Percentiles rank a stretch among this genome's conserved stretches.
phyloP scores from a whole-genome alignment of 2,113 vertebrate species.

The Mola mola region DNA sequence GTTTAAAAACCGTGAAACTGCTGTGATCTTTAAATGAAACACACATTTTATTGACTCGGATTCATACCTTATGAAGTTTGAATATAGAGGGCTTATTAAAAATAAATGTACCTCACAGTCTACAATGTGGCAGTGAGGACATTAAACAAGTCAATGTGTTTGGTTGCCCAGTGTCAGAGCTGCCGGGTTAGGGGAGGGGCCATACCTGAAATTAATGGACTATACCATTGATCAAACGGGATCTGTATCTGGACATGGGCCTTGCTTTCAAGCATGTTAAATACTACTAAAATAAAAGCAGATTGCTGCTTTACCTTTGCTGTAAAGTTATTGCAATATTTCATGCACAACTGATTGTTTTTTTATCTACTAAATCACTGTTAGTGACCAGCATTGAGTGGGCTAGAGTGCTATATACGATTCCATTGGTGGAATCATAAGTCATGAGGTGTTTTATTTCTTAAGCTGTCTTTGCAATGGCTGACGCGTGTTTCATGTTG shows the following conservation, averaged over 20 bases:
- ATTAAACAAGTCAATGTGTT: not conserved
- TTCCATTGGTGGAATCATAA: constrained; percentile 40
- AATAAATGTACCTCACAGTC: constrained; percentile 5
- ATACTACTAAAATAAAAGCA: constrained; percentile 37
- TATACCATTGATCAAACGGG: constrained; percentile 53
- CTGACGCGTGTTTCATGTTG: constrained; percentile 9
- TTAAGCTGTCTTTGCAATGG: not conserved
- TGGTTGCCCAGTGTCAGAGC: constrained; percentile 9
- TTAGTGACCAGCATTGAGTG: not conserved
- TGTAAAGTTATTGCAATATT: constrained; percentile 14
- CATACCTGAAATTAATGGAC: constrained; percentile 62
- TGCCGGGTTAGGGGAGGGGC: constrained; percentile 31
- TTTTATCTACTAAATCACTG: constrained; percentile 26
- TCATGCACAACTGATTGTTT: not conserved
- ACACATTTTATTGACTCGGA: not conserved
- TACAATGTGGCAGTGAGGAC: not conserved
- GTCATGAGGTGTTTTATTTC: not conserved
- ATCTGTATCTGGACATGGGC: constrained; percentile 47
- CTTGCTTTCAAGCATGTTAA: constrained; percentile 33
- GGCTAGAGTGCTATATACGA: constrained; percentile 2
- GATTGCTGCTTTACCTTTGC: not conserved
- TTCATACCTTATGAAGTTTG: not conserved
- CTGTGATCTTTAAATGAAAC: not conserved
- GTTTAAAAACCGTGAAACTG: not conserved
- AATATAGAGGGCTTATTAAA: not conserved